These are phyloP conservation scores for Dasyurus viverrinus DNA, from an alignment of 2,113 vertebrate genomes.

Conservation along the genomic window DNA sequence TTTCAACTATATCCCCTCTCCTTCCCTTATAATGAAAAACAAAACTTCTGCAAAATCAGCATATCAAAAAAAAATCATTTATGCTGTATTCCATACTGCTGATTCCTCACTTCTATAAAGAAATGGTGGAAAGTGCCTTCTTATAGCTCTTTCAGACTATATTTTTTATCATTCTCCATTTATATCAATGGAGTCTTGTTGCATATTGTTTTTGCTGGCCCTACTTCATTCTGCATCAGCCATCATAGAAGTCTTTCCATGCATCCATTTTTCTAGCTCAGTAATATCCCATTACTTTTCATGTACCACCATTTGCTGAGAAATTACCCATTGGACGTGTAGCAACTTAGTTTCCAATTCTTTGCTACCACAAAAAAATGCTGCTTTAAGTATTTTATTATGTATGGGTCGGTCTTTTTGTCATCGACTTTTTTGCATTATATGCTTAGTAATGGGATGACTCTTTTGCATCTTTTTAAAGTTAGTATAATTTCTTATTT, in stretches of 20 bases:
- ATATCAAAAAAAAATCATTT: background rate
- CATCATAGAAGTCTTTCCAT: background rate
- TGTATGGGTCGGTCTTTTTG: background rate
- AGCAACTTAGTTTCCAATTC: background rate
- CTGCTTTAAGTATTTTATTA: background rate
- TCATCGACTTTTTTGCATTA: no score
- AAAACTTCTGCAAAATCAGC: background rate
- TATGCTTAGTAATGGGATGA: background rate
- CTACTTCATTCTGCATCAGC: background rate
- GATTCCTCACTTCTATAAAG: background rate
- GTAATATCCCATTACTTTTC: background rate
- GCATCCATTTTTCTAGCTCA: background rate
- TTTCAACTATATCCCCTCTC: background rate
- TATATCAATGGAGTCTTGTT: background rate
- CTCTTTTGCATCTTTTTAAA: background rate
- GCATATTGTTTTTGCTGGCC: background rate
- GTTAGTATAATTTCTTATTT: background rate
- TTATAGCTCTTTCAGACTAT: background rate
- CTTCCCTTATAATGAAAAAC: background rate
- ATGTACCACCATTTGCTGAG: background rate
- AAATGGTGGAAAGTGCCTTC: background rate
- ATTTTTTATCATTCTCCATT: background rate
- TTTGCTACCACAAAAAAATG: background rate
- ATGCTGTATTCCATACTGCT: background rate
- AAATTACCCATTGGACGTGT: background rate